These are phyloP conservation scores for Pogonus chalceus DNA, from an alignment of 1,140 invertebrate genomes.

Conservation along the genomic window DNA sequence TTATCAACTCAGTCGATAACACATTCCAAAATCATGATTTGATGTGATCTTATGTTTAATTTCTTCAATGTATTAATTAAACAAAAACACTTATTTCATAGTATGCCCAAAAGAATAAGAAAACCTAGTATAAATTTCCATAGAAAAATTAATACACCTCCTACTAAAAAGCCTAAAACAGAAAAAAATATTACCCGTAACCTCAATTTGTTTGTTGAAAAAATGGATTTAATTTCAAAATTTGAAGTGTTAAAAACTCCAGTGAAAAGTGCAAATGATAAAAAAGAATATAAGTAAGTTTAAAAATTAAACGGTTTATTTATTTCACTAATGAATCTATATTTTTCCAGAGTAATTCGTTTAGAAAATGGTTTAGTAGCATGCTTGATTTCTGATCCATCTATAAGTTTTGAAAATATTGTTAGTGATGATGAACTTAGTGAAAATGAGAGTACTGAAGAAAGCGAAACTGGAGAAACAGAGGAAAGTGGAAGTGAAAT, in stretches of 20 bases:
- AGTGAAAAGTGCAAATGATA: constrained; percentile 46
- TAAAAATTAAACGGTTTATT: constrained; percentile 11
- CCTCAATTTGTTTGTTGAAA: background rate
- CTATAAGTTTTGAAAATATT: constrained; percentile 19
- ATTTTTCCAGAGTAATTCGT: constrained; percentile 45
- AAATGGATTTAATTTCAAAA: background rate
- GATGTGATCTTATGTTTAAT: too few relatives aligned
- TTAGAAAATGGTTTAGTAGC: constrained; percentile 58
- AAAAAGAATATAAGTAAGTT: constrained; percentile 45
- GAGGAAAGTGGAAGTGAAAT: constrained; percentile 12
- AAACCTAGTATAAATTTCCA: background rate
- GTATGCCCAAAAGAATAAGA: background rate
- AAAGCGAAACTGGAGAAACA: constrained; percentile 27
- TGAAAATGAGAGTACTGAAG: constrained; percentile 28
- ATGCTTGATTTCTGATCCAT: constrained; percentile 52
- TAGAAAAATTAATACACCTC: background rate
- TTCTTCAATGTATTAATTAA: background rate
- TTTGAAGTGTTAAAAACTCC: constrained; percentile 36
- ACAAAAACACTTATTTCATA: background rate
- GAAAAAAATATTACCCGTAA: background rate
- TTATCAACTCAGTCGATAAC: too few relatives aligned
- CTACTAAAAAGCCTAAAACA: background rate
- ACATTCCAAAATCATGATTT: too few relatives aligned
- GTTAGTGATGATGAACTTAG: constrained; percentile 28
- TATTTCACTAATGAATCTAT: constrained; percentile 9